Evolutionary conservation across 2,888 invertebrate genomes (phyloP).

Genomic region (Dolomedes plantarius): DNA sequence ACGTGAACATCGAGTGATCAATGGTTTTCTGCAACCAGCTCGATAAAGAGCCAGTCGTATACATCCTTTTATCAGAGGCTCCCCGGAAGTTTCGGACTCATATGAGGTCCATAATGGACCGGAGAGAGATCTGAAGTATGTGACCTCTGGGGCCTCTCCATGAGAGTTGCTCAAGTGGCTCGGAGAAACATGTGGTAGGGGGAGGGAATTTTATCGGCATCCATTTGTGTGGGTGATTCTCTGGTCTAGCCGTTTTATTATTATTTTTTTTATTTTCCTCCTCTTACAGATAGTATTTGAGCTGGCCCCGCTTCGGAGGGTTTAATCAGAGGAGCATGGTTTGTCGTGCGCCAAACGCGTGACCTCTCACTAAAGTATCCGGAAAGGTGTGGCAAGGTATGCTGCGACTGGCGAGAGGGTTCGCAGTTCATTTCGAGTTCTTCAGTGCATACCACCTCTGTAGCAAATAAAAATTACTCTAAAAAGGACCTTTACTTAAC

Average conservation of each 20-base stretch:
- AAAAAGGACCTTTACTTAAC: too few species aligned
- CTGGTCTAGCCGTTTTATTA: neutral
- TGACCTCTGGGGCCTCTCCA: neutral
- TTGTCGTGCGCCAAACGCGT: slow-evolving; percentile 24
- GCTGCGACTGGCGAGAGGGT: too few species aligned
- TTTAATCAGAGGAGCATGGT: neutral
- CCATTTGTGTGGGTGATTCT: slow-evolving; percentile 28
- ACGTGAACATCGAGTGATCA: neutral
- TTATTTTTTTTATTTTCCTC: neutral
- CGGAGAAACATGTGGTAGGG: neutral
- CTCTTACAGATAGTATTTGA: neutral
- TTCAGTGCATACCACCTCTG: too few species aligned
- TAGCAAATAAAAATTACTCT: too few species aligned
- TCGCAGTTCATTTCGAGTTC: too few species aligned
- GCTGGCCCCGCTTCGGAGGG: neutral
- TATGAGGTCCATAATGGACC: neutral
- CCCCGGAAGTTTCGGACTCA: slow-evolving; percentile 10
- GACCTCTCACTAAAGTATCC: neutral
- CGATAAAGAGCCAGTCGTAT: too few species aligned
- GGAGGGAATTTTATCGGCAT: slow-evolving; percentile 12
- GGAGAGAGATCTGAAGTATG: slow-evolving; percentile 11
- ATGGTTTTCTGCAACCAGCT: neutral
- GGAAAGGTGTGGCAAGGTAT: neutral
- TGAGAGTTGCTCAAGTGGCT: slow-evolving; percentile 4
- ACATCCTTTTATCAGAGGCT: neutral